phyloP scores from a whole-genome alignment of 2,797 vertebrate species.

The Manis pentadactyla region DNA sequence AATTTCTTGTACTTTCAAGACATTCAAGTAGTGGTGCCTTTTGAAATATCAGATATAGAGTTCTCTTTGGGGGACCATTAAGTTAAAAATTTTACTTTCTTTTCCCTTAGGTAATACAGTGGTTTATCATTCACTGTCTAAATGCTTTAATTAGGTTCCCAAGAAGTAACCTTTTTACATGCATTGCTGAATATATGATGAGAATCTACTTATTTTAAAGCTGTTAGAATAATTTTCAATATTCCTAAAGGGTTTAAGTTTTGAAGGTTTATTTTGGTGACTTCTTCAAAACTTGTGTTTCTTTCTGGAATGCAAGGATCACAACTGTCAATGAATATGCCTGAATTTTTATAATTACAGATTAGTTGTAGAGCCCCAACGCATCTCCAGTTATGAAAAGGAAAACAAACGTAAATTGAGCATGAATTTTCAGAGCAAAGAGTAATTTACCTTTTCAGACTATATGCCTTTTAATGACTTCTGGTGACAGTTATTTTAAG shows the following conservation, averaged over 20 bases:
- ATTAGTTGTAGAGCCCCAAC: constrained; percentile 11
- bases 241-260: constrained; percentile 54
- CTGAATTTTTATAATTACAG: not conserved
- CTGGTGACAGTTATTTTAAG: not conserved
- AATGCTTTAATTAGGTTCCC: constrained; percentile 66
- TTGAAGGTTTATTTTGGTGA: constrained; percentile 40
- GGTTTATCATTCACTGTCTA: constrained; percentile 60
- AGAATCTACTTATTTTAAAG: constrained; percentile 44
- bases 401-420: not conserved
- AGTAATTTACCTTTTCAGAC: not conserved
- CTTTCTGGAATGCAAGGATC: not conserved
- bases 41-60: constrained; percentile 61
- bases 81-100: constrained; percentile 45
- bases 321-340: not conserved
- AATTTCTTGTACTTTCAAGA: constrained; percentile 48
- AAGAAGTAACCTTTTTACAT: constrained; percentile 29
- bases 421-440: not conserved
- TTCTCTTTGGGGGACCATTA: constrained; percentile 43
- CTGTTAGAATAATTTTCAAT: not conserved
- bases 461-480: not conserved
- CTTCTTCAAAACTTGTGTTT: constrained; percentile 50
- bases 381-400: not conserved
- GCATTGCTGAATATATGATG: constrained; percentile 54
- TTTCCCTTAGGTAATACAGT: constrained; percentile 51
- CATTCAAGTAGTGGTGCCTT: constrained; percentile 48